Conservation (phyloP, 2,888 invertebrate genomes). For the Pterobdella sp. region DNA sequence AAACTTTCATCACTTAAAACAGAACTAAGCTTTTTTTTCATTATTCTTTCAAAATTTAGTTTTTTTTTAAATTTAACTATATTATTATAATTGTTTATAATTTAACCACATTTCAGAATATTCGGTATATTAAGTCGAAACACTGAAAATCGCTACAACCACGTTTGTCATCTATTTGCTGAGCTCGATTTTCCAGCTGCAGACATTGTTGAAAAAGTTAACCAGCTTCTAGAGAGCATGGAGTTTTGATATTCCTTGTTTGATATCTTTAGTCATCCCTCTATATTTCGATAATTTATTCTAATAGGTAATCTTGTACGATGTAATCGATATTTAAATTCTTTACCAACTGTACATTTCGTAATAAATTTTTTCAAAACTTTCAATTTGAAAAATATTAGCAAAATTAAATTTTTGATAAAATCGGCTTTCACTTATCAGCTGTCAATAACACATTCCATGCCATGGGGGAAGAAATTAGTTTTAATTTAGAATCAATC, state of each 20-base stretch:
- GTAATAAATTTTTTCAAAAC: constrained; percentile 8
- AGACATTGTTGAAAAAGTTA: constrained; percentile 68
- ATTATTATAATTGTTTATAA: neutral
- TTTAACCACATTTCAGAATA: constrained; percentile 55
- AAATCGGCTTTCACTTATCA: too few relatives aligned
- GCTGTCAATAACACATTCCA: too few relatives aligned
- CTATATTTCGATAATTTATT: constrained; percentile 2
- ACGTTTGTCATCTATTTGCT: constrained; percentile 93
- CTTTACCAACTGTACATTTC: neutral
- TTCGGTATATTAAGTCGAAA: constrained; percentile 92
- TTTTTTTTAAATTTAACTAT: neutral
- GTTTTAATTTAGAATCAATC: too few relatives aligned
- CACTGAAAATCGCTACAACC: constrained; percentile 74
- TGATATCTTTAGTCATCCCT: neutral
- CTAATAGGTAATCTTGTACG: constrained; percentile 5
- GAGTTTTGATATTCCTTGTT: constrained; percentile 6
- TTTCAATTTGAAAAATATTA: neutral
- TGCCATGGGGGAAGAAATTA: too few relatives aligned
- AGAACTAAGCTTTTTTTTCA: neutral
- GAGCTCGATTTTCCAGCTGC: constrained; percentile 88
- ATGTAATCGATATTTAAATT: constrained; percentile 4
- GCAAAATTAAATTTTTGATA: too few relatives aligned
- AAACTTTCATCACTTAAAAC: neutral
- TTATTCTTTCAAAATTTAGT: neutral
- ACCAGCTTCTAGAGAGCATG: constrained; percentile 49